Conservation (phyloP, 1,140 invertebrate genomes). For the Agrypnia vestita region DNA sequence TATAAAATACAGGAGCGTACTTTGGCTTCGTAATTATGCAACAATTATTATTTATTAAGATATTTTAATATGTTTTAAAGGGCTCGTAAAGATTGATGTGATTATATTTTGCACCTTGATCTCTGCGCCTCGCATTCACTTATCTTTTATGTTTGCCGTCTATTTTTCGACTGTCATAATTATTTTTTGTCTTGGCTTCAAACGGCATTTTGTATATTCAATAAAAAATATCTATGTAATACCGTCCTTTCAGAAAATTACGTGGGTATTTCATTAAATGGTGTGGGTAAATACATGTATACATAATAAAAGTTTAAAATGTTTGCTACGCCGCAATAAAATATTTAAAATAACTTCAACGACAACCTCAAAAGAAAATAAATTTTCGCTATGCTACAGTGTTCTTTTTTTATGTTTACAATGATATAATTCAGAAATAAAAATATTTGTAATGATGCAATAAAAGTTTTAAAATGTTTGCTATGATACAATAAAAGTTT, state of each 20-base stretch:
- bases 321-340: too few relatives aligned
- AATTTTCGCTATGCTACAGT: too few relatives aligned
- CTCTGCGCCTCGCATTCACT: constrained; percentile 55
- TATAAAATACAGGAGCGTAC: too few relatives aligned
- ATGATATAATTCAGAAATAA: too few relatives aligned
- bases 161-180: neutral
- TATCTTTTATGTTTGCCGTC: constrained; percentile 52
- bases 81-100: constrained; percentile 54
- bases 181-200: constrained; percentile 7
- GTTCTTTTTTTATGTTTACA: too few relatives aligned
- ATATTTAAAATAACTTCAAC: too few relatives aligned
- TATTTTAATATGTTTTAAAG: constrained; percentile 18
- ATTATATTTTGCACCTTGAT: constrained; percentile 49
- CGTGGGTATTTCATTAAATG: constrained; percentile 12
- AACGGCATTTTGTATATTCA: neutral
- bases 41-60: constrained; percentile 6
- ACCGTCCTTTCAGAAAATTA: constrained; percentile 44
- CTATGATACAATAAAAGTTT: too few relatives aligned
- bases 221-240: neutral
- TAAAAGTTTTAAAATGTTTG: too few relatives aligned
- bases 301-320: too few relatives aligned
- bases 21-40: neutral
- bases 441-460: too few relatives aligned
- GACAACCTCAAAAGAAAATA: too few relatives aligned
- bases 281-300: neutral